phyloP scores from a whole-genome alignment of 1,140 invertebrate species.

The Anagrus nilaparvatae region DNA sequence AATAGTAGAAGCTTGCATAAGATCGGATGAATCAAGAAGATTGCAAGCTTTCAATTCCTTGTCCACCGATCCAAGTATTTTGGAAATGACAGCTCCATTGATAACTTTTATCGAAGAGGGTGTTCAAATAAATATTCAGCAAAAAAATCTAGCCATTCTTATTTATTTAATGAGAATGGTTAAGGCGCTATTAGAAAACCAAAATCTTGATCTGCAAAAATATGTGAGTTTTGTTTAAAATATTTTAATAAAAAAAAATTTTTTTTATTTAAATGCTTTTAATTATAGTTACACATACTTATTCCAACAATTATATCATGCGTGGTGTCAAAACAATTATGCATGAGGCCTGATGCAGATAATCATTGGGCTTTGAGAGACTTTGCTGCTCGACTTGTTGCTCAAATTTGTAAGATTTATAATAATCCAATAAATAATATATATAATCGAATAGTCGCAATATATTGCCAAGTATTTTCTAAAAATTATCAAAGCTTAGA shows the following conservation, averaged over 20 bases:
- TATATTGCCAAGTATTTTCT: conserved; percentile 48
- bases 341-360: conserved; percentile 89
- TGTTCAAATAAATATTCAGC: conserved; percentile 95
- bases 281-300: conserved; percentile 83
- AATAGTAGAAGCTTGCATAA: conserved; percentile 98
- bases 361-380: conserved; percentile 98
- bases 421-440: conserved; percentile 94
- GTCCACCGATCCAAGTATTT: conserved; percentile 91
- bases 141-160: conserved; percentile 93
- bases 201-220: conserved; percentile 93
- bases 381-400: conserved; percentile 90
- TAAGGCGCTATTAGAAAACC: conserved; percentile 90
- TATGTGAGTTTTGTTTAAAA: conserved; percentile 61
- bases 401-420: conserved; percentile 94
- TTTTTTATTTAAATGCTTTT: conserved; percentile 8
- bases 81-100: conserved; percentile 96
- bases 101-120: conserved; percentile 98
- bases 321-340: conserved; percentile 93
- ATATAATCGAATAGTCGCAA: conserved; percentile 83
- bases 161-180: conserved; percentile 99
- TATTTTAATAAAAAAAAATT: background rate
- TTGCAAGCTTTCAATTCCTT: conserved; percentile 93
- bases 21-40: conserved; percentile 86
- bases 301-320: conserved; percentile 95
- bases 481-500: conserved; percentile 31